Conservation (phyloP, 2,113 vertebrate genomes). For the Colistium nudipinnis region DNA sequence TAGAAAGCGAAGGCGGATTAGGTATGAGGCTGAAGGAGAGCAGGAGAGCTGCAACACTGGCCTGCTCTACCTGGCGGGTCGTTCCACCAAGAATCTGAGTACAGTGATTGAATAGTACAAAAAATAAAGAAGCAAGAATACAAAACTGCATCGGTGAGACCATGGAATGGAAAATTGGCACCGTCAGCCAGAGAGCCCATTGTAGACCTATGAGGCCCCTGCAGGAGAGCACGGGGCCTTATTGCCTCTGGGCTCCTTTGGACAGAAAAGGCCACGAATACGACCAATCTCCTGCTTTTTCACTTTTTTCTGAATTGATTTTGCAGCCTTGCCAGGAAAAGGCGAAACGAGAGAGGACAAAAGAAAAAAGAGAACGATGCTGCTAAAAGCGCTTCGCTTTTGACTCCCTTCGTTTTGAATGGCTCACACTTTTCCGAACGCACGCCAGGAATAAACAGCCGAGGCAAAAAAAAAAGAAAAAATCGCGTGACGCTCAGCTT, state of each 20-base stretch:
- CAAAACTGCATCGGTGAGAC: too few species aligned
- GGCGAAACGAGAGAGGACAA: constrained; percentile 7
- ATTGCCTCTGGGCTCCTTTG: constrained; percentile 1
- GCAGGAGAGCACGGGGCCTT: background rate
- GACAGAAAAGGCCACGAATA: constrained; percentile 8
- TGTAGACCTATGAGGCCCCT: constrained; percentile 2
- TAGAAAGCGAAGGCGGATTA: background rate
- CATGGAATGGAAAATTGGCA: too few species aligned
- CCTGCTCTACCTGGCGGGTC: background rate
- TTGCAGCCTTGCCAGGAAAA: constrained; percentile 18
- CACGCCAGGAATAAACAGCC: constrained; percentile 1
- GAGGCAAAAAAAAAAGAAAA: too few species aligned
- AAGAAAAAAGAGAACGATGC: constrained; percentile 9
- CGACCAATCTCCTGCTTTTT: constrained; percentile 13
- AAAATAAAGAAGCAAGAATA: too few species aligned
- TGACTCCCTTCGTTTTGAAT: constrained; percentile 25
- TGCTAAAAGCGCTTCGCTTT: constrained; percentile 31
- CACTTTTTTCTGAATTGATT: constrained; percentile 28
- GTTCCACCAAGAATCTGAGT: too few species aligned
- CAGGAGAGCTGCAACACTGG: constrained; percentile 2
- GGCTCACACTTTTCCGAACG: constrained; percentile 15
- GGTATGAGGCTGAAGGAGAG: constrained; percentile 17
- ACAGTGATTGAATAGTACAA: too few species aligned
- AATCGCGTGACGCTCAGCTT: constrained; percentile 20
- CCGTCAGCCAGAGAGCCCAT: too few species aligned